A percentile compares a stretch with the other conserved stretches of the same genome.
Conservation (phyloP, 2,797 vertebrate species). For the Triplophysa yarkandensis region DNA sequence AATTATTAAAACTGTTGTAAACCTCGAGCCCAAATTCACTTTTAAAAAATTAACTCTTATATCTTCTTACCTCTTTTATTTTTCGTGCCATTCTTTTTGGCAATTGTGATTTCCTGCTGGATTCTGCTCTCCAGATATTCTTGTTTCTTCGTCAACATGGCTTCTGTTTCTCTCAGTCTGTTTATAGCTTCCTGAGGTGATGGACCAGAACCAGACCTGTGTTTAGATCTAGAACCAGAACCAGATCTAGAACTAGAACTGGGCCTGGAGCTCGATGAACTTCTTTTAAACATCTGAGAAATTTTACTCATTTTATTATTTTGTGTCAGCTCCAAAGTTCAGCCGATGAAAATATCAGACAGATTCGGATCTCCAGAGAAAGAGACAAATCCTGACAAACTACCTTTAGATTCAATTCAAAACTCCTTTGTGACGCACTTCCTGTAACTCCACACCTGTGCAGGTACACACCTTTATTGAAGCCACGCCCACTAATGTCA, state of each 20-base stretch:
- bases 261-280: constrained; percentile 61
- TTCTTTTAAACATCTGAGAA: constrained; percentile 80
- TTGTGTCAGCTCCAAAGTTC: not conserved
- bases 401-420: constrained; percentile 60
- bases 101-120: constrained; percentile 80
- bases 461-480: not conserved
- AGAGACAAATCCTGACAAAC: constrained; percentile 65
- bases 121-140: constrained; percentile 90
- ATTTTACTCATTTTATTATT: constrained; percentile 80
- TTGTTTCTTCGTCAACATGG: constrained; percentile 93
- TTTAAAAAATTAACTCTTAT: too few relatives aligned
- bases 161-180: constrained; percentile 90
- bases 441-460: constrained; percentile 54
- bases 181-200: constrained; percentile 89
- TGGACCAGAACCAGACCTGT: constrained; percentile 73
- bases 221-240: constrained; percentile 72
- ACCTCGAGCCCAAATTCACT: not conserved
- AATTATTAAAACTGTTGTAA: not conserved
- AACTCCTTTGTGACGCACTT: constrained; percentile 55
- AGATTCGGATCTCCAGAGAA: not conserved
- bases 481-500: constrained; percentile 16
- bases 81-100: constrained; percentile 85
- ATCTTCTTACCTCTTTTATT: constrained; percentile 84
- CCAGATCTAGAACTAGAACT: constrained; percentile 61
- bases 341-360: not conserved